Percentiles rank a stretch among this genome's conserved stretches.
Evolutionary conservation across 2,113 vertebrate genomes (phyloP).

Genomic region (Corynorhinus townsendii): DNA sequence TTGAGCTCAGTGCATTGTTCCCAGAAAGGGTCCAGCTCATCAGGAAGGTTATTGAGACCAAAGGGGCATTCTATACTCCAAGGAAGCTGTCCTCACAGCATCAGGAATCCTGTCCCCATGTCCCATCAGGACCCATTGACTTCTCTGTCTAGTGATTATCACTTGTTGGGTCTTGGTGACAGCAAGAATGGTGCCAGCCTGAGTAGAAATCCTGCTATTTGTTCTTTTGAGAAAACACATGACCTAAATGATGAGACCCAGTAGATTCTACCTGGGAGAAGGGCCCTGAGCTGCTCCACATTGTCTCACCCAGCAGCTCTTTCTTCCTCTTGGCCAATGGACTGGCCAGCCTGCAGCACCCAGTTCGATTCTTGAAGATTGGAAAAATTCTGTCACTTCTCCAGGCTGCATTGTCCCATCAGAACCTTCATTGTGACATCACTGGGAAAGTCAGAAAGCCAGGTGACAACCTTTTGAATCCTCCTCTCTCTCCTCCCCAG

Average conservation of each 20-base stretch:
- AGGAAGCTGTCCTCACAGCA: not conserved
- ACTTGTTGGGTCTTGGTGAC: not conserved
- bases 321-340: not conserved
- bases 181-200: not conserved
- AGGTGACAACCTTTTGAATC: not conserved
- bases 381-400: not conserved
- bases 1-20: not conserved
- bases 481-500: not conserved
- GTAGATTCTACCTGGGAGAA: not conserved
- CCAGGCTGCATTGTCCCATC: no score
- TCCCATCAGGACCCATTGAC: not conserved
- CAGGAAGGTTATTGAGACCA: not conserved
- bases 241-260: not conserved
- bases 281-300: not conserved
- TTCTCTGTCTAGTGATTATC: not conserved
- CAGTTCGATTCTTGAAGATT: no score
- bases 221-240: not conserved
- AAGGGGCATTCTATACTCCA: not conserved
- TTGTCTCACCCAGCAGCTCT: no score
- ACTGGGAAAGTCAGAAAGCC: not conserved
- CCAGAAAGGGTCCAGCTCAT: constrained; percentile 18
- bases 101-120: not conserved
- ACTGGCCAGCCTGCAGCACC: no score
- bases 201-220: not conserved
- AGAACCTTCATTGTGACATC: not conserved